Base-by-base conservation (phyloP, 1,140 invertebrate species). In the Cydia amplana region DNA sequence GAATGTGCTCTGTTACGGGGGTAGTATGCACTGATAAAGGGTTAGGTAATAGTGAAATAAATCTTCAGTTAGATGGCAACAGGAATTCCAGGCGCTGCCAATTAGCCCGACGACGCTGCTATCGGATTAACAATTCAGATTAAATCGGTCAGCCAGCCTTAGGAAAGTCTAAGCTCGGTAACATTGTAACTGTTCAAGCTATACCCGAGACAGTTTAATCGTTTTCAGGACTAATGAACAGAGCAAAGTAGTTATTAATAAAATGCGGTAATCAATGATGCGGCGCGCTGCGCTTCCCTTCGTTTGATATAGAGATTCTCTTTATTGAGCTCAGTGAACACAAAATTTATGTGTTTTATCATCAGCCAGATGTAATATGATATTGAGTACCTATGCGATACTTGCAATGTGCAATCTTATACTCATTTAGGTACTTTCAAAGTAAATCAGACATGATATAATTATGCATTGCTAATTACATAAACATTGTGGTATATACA, bases 101-200 rank as follows among this genome's bases (percentile, higher is more conserved):
- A 89, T 88, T 88, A 89, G 81, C 70, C 67, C 73, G 78, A 74
- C 46, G 80, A 83, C 80, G 76, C 76, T 72, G 79, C 81, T 79
- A 85, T 85, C 72, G 78, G 75, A 89, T 88, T 90, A 86, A 88
- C 86, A 84, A 86, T 87, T 85, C 82, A 85, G 84, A 89, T 90
- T 86, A 85, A 82, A 86, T 87, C 80, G 82, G 78, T 81, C 83
- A 82, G 77, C 75, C 49, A 72, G 75, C 78, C 73, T 60, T n/a
- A 70, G 76, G 76, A 77, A 79, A 82, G 81, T 72, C 73, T 74
- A 79, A 67, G 25, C 72, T 72, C 70, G 18, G 46, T 76, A 16
- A 32, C 43, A 75, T 75, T 75, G 75, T 78, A 81, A 83, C 76
- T 80, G 77, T 80, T 76, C 73, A 75, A 18, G 76, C 20, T 74